Conservation (phyloP, 2,113 vertebrate species). For the Cebidichthys violaceus region DNA sequence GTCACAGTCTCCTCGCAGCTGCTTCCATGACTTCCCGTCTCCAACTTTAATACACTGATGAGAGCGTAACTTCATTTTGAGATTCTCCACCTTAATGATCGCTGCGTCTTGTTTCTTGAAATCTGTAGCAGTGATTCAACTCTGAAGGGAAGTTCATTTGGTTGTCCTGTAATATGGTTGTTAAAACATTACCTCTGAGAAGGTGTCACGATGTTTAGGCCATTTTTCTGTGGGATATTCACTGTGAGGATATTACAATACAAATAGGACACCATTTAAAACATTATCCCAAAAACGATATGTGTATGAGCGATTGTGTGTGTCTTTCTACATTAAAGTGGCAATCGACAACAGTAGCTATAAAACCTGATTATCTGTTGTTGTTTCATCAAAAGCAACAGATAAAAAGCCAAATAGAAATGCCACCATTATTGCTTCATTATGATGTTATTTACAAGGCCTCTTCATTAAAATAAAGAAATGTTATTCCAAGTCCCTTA, state of each 20-base stretch:
- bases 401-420: background rate
- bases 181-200: background rate
- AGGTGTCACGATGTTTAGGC: background rate
- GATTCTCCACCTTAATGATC: slow-evolving; percentile 5
- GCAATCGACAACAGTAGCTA: background rate
- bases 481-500: slow-evolving; percentile 73
- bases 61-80: background rate
- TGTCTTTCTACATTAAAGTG: background rate
- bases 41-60: background rate
- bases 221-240: background rate
- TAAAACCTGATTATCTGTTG: background rate
- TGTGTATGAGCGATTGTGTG: background rate
- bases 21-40: background rate
- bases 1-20: slow-evolving; percentile 12
- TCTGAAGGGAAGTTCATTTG: background rate
- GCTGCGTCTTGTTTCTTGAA: background rate
- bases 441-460: background rate
- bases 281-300: background rate
- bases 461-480: background rate
- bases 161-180: background rate
- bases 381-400: background rate
- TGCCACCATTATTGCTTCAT: background rate
- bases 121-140: background rate
- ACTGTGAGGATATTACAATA: background rate
- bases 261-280: background rate